These are phyloP conservation scores for Gymnoscopelus microlampas DNA, from an alignment of 2,797 vertebrate genomes.

Conservation along the genomic window DNA sequence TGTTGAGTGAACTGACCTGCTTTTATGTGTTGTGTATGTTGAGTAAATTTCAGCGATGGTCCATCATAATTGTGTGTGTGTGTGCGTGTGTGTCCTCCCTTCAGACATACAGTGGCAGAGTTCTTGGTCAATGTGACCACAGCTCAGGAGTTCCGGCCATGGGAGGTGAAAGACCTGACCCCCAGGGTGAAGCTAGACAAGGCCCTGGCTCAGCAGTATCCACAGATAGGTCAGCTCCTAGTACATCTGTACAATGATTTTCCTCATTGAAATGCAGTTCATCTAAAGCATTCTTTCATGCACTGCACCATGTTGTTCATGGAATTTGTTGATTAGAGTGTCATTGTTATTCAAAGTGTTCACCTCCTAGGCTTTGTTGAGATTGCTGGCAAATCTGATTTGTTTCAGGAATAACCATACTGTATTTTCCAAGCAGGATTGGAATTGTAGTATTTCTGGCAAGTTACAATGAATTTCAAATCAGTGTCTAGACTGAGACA, in stretches of 20 bases:
- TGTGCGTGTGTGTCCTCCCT: neutral
- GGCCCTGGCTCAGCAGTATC: conserved; percentile 84
- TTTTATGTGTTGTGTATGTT: neutral
- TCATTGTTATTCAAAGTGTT: neutral
- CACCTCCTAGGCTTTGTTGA: neutral
- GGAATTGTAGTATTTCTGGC: neutral
- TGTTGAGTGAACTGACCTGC: neutral
- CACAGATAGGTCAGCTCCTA: conserved; percentile 84
- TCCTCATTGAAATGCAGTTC: neutral
- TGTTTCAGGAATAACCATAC: too few species aligned
- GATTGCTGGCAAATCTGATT: too few species aligned
- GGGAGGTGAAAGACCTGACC: conserved; percentile 88
- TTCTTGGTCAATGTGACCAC: conserved; percentile 89
- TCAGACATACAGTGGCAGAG: conserved; percentile 88
- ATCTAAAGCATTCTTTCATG: neutral
- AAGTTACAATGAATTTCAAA: neutral
- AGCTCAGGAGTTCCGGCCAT: conserved; percentile 89
- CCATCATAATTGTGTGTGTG: neutral
- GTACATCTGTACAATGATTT: neutral
- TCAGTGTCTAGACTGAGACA: too few species aligned
- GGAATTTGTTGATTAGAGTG: neutral
- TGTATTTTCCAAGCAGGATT: too few species aligned
- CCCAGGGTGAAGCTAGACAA: conserved; percentile 86
- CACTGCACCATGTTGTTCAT: neutral
- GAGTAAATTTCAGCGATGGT: neutral